Evolutionary conservation across 2,113 vertebrate genomes (phyloP), one percentile per base, ranked within the genome.

Genomic region (Climacteris rufus): DNA sequence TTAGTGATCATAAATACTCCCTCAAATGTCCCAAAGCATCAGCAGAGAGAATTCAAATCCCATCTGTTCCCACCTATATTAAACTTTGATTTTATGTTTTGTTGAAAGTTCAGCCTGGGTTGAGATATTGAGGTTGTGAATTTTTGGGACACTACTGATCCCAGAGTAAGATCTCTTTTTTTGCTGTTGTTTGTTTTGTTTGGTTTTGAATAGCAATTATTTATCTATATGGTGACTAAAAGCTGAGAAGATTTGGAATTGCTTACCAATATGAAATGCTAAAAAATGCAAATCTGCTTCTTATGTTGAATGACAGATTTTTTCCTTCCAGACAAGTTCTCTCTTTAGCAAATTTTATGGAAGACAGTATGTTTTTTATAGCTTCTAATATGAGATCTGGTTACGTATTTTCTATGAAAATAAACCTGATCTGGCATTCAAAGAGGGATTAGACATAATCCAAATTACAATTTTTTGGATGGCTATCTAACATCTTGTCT

Each of bases 401-500:
- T 79, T 70, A 81, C 31, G 27, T 71, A 78, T 81, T 94, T 90
- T 89, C 47, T 78, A 57, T 70, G 50, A 96, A 42, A 35, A 94
- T 85, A 95, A 95, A 96, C 54, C 93, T 77, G 93, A 96, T 81
- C 76, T 72, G 54, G 91, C 54, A 89, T 45, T 79, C 61, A 94
- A 80, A 66, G 84, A 88, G 15, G 49, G 52, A 53, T 47, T 74
- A 95, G 71, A 52, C 78, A 71, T 75, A 92, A 96, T 56, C 81
- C 81, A 82, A 91, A 96, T 69, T 72, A 96, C 56, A 92, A 15
- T 53, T 95, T 97, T 97, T 96, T 78, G 92, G 95, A 93, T 90
- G 93, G 94, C 82, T 97, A 96, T 96, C 91, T 94, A 97, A 96
- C 94, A 93, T 74, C 88, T 93, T 57, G 90, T 81, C 96, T 96